These are phyloP conservation scores for Harpalus rufipes DNA, from an alignment of 2,888 invertebrate species.

Conservation along the genomic window DNA sequence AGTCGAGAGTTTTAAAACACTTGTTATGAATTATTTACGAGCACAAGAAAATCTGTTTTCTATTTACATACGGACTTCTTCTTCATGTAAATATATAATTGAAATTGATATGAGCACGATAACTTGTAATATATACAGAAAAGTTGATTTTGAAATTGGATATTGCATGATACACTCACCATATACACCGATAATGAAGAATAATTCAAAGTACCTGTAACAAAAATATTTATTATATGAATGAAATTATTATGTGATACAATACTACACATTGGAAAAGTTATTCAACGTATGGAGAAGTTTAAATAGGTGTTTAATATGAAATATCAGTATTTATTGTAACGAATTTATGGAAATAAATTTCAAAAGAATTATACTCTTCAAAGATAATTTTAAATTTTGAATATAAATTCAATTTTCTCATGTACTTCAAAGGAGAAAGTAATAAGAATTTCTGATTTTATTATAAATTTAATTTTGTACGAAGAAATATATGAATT, in stretches of 20 bases:
- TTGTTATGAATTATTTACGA: constrained; percentile 35
- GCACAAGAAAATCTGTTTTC: constrained; percentile 10
- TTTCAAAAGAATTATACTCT: too few relatives aligned
- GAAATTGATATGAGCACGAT: background rate
- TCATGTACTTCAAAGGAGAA: too few relatives aligned
- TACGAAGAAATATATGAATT: too few relatives aligned
- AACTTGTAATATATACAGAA: background rate
- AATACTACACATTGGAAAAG: background rate
- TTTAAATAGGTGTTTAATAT: too few relatives aligned
- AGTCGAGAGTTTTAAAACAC: background rate
- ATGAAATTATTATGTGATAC: background rate
- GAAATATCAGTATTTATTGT: too few relatives aligned
- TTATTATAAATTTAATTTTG: too few relatives aligned
- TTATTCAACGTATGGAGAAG: too few relatives aligned
- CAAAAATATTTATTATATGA: background rate
- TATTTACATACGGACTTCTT: constrained; percentile 5
- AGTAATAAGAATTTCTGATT: too few relatives aligned
- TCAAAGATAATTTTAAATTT: too few relatives aligned
- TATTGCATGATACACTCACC: background rate
- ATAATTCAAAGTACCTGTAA: background rate
- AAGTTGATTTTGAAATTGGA: background rate
- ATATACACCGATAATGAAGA: background rate
- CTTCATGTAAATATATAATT: background rate
- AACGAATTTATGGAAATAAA: too few relatives aligned
- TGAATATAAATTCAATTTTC: too few relatives aligned